Evolutionary conservation across 1,140 invertebrate genomes (phyloP), one percentile per base, ranked within the genome.

Genomic region (Anoplophora glabripennis): DNA sequence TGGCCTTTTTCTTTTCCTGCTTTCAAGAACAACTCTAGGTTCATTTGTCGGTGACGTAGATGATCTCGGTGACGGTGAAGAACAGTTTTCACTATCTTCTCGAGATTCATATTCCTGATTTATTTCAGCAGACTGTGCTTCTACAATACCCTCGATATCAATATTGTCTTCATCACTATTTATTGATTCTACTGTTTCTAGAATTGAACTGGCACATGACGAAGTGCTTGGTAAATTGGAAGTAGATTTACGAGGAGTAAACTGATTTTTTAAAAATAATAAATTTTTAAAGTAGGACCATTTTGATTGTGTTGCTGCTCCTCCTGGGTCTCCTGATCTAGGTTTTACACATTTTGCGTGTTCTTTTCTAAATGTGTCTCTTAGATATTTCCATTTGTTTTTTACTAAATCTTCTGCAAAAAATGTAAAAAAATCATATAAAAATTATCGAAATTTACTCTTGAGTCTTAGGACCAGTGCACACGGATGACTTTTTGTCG

Each of bases 331-430:
- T 46, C 54, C 59, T 4, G 57, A 59, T 45, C 54, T 36, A 10
- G 36, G 28, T 48, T 46, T 40, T 8, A 42, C 38, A 11, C 49
- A 47, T 67, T 77, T 78, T 3, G 74, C 53, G 4, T 74, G 69
- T 63, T 77, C 76, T 40, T 75, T 77, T 35, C 77, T 62, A 1
- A 77, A 77, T 71, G 75, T 76, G 44, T 79, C 78, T 48, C 78
- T 59, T 48, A 79, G 69, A 53, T 78, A 76, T 53, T 79, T 78
- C 76, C 77, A 79, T 70, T 79, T 79, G 0, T 75, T 59, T 58
- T 76, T 67, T 4, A 77, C 77, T 63, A 75, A 73, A 52, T 75
- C 72, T 55, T 73, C 78, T 79, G 68, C 17, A 72, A 76, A 42
- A 44, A n/a, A n/a, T n/a, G n/a, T n/a, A n/a, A n/a, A n/a, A n/a